Percentiles rank a stretch among this genome's conserved stretches.
phyloP scores from a whole-genome alignment of 1,140 invertebrate genomes.

The Camponotus pennsylvanicus region DNA sequence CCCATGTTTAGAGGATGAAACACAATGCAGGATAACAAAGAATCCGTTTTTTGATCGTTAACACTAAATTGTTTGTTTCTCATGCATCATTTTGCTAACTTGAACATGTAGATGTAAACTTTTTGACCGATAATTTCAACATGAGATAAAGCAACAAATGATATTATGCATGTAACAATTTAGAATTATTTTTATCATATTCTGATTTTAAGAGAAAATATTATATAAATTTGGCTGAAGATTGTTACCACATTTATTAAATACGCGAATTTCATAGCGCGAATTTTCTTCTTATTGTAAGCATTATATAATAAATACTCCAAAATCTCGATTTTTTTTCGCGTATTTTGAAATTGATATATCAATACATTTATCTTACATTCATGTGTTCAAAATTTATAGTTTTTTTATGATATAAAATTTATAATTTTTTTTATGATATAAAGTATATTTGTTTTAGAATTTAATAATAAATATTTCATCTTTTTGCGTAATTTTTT shows the following conservation, averaged over 20 bases:
- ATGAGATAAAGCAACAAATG: not conserved
- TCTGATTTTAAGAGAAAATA: not conserved
- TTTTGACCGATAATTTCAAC: not conserved
- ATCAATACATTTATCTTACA: not conserved
- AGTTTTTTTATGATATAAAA: not conserved
- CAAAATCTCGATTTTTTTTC: no score
- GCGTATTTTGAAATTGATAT: not conserved
- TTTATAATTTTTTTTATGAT: not conserved
- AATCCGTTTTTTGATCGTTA: conserved; percentile 60
- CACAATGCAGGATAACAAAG: conserved; percentile 12
- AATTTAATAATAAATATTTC: not conserved
- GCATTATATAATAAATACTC: not conserved
- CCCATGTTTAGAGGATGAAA: conserved; percentile 32
- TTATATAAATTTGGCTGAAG: no score
- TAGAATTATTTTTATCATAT: not conserved
- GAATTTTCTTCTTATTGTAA: not conserved
- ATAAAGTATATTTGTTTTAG: not conserved
- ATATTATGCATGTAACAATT: not conserved
- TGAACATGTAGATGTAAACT: not conserved
- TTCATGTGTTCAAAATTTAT: not conserved
- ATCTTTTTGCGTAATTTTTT: not conserved
- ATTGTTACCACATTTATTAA: not conserved
- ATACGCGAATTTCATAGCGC: not conserved
- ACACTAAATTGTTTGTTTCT: conserved; percentile 9
- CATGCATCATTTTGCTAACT: conserved; percentile 10